phyloP scores from a whole-genome alignment of 1,140 invertebrate species.

The Copidosoma floridanum region DNA sequence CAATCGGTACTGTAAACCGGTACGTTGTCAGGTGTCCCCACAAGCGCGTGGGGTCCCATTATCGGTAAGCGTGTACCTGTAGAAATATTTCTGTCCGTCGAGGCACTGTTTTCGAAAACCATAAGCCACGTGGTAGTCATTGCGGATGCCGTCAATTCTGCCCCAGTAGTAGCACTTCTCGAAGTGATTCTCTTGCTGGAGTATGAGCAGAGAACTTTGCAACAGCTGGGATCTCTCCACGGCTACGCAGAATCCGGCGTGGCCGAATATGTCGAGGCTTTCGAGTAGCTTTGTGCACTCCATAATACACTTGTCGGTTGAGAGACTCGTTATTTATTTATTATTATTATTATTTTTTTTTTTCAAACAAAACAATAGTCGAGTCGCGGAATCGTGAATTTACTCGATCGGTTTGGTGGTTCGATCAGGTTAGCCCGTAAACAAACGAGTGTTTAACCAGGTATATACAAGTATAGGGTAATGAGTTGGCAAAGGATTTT shows the following conservation, averaged over 20 bases:
- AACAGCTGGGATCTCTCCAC: slow-evolving; percentile 66
- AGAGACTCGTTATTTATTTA: neutral
- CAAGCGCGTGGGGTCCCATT: too few species aligned
- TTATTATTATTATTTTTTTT: too few species aligned
- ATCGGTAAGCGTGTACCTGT: too few species aligned
- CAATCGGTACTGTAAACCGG: slow-evolving; percentile 61
- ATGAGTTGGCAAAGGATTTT: too few species aligned
- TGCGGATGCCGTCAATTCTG: slow-evolving; percentile 64
- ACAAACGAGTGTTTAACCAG: too few species aligned
- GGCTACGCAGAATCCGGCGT: slow-evolving; percentile 63
- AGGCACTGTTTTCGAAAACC: slow-evolving; percentile 69
- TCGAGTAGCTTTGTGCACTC: slow-evolving; percentile 43
- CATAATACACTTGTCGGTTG: slow-evolving; percentile 33
- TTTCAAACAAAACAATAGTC: too few species aligned
- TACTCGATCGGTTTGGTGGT: too few species aligned
- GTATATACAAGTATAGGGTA: too few species aligned
- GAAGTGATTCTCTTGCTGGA: slow-evolving; percentile 77
- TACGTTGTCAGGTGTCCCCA: too few species aligned
- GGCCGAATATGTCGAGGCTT: slow-evolving; percentile 50
- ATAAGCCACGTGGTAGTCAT: slow-evolving; percentile 73
- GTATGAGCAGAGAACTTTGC: slow-evolving; percentile 67
- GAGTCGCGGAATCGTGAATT: too few species aligned
- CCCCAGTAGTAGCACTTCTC: slow-evolving; percentile 73
- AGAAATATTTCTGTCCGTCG: slow-evolving; percentile 66
- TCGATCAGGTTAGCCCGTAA: too few species aligned